phyloP scores from a whole-genome alignment of 2,113 vertebrate genomes.

The Vulpes lagopus region DNA sequence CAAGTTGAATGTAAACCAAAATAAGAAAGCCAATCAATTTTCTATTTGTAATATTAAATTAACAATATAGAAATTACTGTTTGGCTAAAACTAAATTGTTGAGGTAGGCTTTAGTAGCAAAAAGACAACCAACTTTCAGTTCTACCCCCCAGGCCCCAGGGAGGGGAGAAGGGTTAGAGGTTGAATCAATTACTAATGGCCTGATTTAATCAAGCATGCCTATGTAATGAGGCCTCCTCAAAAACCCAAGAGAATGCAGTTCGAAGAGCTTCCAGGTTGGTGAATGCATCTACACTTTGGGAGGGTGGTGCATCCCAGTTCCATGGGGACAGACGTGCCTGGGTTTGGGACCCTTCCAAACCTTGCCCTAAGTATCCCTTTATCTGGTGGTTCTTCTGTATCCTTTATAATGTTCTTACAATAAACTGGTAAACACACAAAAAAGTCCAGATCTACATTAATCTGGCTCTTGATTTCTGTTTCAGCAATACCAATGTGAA shows the following conservation, averaged over 20 bases:
- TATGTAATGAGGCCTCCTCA: not conserved
- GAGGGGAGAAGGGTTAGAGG: not conserved
- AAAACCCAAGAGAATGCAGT: not conserved
- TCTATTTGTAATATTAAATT: not conserved
- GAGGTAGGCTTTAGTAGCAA: not conserved
- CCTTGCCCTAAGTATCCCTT: not conserved
- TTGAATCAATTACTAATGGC: not conserved
- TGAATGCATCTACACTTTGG: not conserved
- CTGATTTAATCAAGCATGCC: not conserved
- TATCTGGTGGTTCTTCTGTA: not conserved
- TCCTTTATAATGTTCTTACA: not conserved
- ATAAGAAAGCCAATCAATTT: not conserved
- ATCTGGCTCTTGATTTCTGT: not conserved
- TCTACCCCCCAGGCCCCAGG: not conserved
- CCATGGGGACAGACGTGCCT: not conserved
- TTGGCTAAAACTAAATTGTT: not conserved
- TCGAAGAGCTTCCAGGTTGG: not conserved
- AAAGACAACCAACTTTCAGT: not conserved
- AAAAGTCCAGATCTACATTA: not conserved
- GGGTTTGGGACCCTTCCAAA: not conserved
- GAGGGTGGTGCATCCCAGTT: not conserved
- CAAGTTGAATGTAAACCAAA: not conserved
- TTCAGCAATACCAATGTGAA: not conserved
- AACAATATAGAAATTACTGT: not conserved
- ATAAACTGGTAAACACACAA: not conserved